A percentile compares a stretch with the other conserved stretches of the same genome.
phyloP scores from a whole-genome alignment of 1,140 invertebrate genomes.

The Cydia strobilella region DNA sequence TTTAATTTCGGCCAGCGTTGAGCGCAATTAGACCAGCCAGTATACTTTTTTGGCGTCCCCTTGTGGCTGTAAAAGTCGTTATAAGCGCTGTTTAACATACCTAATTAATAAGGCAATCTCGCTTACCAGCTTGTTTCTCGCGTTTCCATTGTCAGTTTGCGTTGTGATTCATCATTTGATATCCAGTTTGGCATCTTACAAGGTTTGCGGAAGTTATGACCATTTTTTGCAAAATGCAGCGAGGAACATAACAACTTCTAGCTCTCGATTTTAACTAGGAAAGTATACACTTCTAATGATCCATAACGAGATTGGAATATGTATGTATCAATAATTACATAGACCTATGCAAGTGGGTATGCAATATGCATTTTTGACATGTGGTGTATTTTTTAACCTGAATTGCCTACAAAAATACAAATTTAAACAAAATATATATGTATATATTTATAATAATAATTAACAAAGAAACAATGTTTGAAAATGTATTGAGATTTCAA shows the following conservation, averaged over 20 bases:
- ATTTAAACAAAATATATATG: too few relatives aligned
- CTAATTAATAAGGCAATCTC: conserved; percentile 61
- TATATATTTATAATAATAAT: too few relatives aligned
- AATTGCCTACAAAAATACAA: too few relatives aligned
- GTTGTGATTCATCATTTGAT: conserved; percentile 19
- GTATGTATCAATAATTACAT: too few relatives aligned
- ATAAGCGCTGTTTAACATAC: conserved; percentile 56
- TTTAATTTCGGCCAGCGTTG: conserved; percentile 76
- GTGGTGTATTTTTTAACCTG: too few relatives aligned
- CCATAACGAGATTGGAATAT: too few relatives aligned
- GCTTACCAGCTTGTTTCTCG: conserved; percentile 19
- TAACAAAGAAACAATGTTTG: too few relatives aligned
- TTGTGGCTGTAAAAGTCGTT: conserved; percentile 56
- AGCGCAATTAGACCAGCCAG: conserved; percentile 75
- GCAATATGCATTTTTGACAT: too few relatives aligned
- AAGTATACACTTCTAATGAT: too few relatives aligned
- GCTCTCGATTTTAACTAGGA: too few relatives aligned
- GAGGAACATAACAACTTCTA: background rate
- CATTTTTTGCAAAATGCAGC: background rate
- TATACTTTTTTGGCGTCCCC: conserved; percentile 65
- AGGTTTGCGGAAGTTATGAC: conserved; percentile 17
- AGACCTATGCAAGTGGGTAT: too few relatives aligned
- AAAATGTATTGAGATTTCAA: too few relatives aligned
- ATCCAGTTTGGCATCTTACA: conserved; percentile 20
- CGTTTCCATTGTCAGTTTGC: conserved; percentile 11